Conservation (phyloP, 2,113 vertebrate species). For the Seriola quinqueradiata region DNA sequence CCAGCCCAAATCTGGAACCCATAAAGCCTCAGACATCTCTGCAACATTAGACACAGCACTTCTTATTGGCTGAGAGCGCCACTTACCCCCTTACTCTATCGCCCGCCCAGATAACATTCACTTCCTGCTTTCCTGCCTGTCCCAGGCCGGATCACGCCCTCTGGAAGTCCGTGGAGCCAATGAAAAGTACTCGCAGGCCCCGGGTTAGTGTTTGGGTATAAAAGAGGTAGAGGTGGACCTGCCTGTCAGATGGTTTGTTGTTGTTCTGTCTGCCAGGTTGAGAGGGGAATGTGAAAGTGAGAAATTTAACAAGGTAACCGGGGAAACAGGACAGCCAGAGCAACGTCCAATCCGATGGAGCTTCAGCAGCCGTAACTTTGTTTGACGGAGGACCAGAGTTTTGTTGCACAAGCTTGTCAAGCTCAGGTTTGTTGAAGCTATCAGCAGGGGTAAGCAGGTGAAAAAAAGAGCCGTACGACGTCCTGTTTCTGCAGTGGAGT, state of each 20-base stretch:
- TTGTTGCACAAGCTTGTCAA: conserved; percentile 13
- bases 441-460: not conserved
- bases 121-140: conserved; percentile 76
- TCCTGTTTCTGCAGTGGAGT: conserved; percentile 34
- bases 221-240: conserved; percentile 74
- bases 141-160: conserved; percentile 65
- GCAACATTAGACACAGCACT: conserved; percentile 79
- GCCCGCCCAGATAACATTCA: conserved; percentile 71
- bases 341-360: conserved; percentile 67
- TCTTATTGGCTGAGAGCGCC: conserved; percentile 84
- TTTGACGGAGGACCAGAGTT: conserved; percentile 40
- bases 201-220: conserved; percentile 70
- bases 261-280: conserved; percentile 72
- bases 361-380: conserved; percentile 55
- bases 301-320: conserved; percentile 61
- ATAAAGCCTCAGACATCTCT: conserved; percentile 89
- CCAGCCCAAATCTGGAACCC: conserved; percentile 90
- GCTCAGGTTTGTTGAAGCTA: conserved; percentile 23
- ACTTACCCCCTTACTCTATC: conserved; percentile 83
- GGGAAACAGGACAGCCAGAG: conserved; percentile 55
- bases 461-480: conserved; percentile 12
- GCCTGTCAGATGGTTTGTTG: conserved; percentile 82
- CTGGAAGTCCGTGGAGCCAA: conserved; percentile 68
- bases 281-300: conserved; percentile 69
- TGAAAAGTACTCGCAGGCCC: conserved; percentile 58